Evolutionary conservation across 2,888 invertebrate species (phyloP).

Genomic region (Polydrusus cervinus): DNA sequence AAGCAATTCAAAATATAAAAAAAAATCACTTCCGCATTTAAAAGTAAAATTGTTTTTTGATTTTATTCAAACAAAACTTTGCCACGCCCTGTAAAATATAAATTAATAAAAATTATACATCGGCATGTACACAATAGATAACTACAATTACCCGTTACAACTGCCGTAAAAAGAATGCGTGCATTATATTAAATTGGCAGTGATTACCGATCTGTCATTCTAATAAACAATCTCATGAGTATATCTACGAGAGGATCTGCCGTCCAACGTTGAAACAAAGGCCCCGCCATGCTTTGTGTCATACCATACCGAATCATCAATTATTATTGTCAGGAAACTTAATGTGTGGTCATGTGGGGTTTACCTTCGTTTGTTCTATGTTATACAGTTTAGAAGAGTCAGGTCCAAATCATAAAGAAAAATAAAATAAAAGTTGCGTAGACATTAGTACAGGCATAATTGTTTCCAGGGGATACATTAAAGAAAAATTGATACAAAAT

Average conservation of each 20-base stretch:
- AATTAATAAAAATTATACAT: constrained; percentile 1
- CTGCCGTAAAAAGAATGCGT: constrained; percentile 35
- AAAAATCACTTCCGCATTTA: too few species aligned
- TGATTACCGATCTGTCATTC: constrained; percentile 42
- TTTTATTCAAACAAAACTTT: too few species aligned
- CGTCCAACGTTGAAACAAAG: constrained; percentile 43
- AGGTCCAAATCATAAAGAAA: too few species aligned
- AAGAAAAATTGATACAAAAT: too few species aligned
- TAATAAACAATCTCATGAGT: constrained; percentile 42
- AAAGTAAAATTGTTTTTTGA: too few species aligned
- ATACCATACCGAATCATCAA: constrained; percentile 48
- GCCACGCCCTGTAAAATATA: neutral
- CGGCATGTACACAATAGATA: neutral
- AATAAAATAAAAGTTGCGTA: too few species aligned
- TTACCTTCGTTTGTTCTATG: neutral
- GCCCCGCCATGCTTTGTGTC: constrained; percentile 36
- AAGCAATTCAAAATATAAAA: too few species aligned
- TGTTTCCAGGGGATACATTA: too few species aligned
- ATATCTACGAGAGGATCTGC: constrained; percentile 49
- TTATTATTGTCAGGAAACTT: constrained; percentile 44
- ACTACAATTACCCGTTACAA: constrained; percentile 13
- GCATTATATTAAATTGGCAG: constrained; percentile 41
- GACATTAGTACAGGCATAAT: too few species aligned
- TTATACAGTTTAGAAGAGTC: neutral
- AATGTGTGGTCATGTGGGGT: constrained; percentile 43